phyloP scores from a whole-genome alignment of 2,797 vertebrate species.

The Cichlasoma orientale region DNA sequence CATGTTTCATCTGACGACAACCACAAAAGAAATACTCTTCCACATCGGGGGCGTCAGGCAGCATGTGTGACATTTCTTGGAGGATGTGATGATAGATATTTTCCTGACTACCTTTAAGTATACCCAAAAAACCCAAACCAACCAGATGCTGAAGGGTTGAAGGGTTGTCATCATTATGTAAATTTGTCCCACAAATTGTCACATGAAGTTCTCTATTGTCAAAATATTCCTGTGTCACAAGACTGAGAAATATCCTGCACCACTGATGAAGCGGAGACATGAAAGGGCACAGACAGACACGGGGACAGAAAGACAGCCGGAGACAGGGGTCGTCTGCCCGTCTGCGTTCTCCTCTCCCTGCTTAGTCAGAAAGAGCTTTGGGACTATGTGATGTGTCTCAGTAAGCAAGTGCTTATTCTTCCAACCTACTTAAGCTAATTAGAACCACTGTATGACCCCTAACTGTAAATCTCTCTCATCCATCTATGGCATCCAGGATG shows the following conservation, averaged over 20 bases:
- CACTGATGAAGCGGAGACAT: not conserved
- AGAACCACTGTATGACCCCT: slow-evolving; percentile 73
- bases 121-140: not conserved
- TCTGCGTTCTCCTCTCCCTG: slow-evolving; percentile 33
- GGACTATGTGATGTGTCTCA: slow-evolving; percentile 58
- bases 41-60: not conserved
- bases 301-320: slow-evolving; percentile 14
- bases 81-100: slow-evolving; percentile 10
- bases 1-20: slow-evolving; percentile 1
- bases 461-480: slow-evolving; percentile 75
- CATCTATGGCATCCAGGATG: slow-evolving; percentile 54
- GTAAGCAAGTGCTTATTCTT: slow-evolving; percentile 67
- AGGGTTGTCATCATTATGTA: slow-evolving; percentile 14
- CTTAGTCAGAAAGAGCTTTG: slow-evolving; percentile 63
- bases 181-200: slow-evolving; percentile 3
- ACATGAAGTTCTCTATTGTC: not conserved
- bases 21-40: slow-evolving; percentile 7
- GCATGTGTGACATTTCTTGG: slow-evolving; percentile 18
- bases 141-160: slow-evolving; percentile 7
- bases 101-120: slow-evolving; percentile 9
- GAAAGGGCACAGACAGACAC: slow-evolving; percentile 7
- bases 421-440: slow-evolving; percentile 81
- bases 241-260: not conserved
- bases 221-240: not conserved
- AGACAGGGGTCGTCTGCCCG: slow-evolving; percentile 30